Evolutionary conservation across 2,113 vertebrate species (phyloP).

Genomic region (Astatotilapia flaviijosephi): DNA sequence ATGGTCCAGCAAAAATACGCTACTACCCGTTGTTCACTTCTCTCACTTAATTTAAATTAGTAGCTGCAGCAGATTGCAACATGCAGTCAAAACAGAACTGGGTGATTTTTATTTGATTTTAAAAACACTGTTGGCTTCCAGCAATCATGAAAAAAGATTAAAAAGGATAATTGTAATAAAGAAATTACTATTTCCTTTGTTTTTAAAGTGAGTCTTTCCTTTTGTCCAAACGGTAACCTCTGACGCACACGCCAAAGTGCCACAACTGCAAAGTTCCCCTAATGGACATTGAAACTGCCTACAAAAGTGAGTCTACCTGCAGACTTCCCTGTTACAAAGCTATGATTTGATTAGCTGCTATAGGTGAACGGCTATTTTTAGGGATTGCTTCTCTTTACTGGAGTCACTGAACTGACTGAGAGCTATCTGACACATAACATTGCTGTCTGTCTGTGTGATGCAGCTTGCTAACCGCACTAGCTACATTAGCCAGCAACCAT

Average conservation of each 20-base stretch:
- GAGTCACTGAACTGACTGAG: not conserved
- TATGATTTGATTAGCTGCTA: not conserved
- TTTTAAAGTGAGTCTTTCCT: not conserved
- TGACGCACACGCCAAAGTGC: accelerated
- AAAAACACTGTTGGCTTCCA: not conserved
- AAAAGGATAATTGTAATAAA: not conserved
- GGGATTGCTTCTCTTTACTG: accelerated
- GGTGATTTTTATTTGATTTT: not conserved
- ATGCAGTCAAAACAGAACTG: not conserved
- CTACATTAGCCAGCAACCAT: not conserved
- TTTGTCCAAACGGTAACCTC: not conserved
- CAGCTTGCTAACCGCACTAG: not conserved
- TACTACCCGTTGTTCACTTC: not conserved
- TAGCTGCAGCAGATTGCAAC: not conserved
- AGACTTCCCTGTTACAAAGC: accelerated
- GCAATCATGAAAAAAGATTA: not conserved
- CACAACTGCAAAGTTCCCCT: not conserved
- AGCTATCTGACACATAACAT: not conserved
- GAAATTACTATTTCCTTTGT: not conserved
- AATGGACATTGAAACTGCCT: not conserved
- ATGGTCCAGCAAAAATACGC: not conserved
- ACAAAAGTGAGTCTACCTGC: accelerated
- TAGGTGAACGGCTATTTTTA: not conserved
- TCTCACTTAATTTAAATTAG: not conserved
- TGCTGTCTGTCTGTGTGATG: not conserved